These are phyloP conservation scores for Tragelaphus strepsiceros DNA, from an alignment of 2,113 vertebrate genomes.

Conservation along the genomic window DNA sequence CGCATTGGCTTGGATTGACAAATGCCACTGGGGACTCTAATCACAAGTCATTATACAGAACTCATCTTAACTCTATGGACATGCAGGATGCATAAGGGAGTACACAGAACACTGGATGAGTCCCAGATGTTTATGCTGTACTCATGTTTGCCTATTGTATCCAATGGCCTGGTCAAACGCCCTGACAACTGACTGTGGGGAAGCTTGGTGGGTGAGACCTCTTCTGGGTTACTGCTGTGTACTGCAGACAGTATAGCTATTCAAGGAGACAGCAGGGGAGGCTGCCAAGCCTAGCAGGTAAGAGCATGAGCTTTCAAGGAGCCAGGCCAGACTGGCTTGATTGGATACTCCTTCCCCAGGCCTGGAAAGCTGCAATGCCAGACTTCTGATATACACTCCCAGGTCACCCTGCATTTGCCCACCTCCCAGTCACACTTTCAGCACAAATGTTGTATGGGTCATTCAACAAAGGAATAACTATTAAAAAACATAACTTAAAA, in stretches of 20 bases:
- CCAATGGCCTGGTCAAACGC: background rate
- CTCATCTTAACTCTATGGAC: background rate
- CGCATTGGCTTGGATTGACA: background rate
- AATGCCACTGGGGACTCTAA: background rate
- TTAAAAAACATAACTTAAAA: background rate
- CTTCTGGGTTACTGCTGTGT: background rate
- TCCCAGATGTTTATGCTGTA: background rate
- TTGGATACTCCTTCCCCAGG: background rate
- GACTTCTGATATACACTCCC: background rate
- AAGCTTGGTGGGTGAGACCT: background rate
- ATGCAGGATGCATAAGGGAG: background rate
- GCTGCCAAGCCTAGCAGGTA: background rate
- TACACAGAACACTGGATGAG: background rate
- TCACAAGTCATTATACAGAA: background rate
- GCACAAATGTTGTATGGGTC: background rate
- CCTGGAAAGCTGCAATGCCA: fast-evolving
- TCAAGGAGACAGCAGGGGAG: background rate
- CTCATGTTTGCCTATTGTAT: fast-evolving
- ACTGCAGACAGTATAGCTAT: background rate
- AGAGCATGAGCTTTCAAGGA: background rate
- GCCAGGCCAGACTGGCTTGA: background rate
- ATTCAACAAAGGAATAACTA: background rate
- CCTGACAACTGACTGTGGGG: background rate
- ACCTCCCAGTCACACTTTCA: background rate
- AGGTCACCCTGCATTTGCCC: background rate